Evolutionary conservation across 1,140 invertebrate species (phyloP).

Genomic region (Telenomus remus): DNA sequence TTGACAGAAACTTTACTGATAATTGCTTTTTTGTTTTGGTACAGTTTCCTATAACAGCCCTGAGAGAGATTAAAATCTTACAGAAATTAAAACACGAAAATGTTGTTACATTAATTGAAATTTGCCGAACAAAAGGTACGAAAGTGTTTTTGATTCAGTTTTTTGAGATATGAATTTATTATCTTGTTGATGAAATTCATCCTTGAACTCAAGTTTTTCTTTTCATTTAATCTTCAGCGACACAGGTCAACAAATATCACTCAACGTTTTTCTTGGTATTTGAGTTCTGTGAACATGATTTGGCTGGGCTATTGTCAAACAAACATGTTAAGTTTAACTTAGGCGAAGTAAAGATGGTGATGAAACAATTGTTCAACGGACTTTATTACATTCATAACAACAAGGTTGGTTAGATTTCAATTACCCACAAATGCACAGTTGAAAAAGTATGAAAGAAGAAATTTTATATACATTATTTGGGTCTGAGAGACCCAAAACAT

Average conservation of each 20-base stretch:
- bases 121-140: slow-evolving; percentile 90
- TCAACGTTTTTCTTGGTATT: slow-evolving; percentile 97
- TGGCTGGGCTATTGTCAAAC: slow-evolving; percentile 81
- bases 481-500: no score
- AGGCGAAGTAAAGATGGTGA: slow-evolving; percentile 96
- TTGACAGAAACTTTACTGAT: neutral
- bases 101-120: slow-evolving; percentile 97
- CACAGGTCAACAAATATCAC: slow-evolving; percentile 85
- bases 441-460: no score
- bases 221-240: slow-evolving; percentile 75
- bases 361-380: slow-evolving; percentile 91
- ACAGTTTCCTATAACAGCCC: slow-evolving; percentile 97
- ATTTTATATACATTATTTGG: no score
- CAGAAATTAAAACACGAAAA: slow-evolving; percentile 98
- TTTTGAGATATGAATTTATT: neutral
- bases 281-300: slow-evolving; percentile 93
- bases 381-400: slow-evolving; percentile 96
- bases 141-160: neutral
- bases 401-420: slow-evolving; percentile 75
- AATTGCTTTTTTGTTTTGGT: slow-evolving; percentile 81
- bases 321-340: slow-evolving; percentile 94
- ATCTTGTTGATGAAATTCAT: neutral
- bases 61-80: slow-evolving; percentile 97
- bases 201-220: neutral
- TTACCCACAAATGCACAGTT: no score